These are phyloP conservation scores for Microcebus ravelobensis DNA, from an alignment of 2,113 vertebrate species.

Conservation along the genomic window DNA sequence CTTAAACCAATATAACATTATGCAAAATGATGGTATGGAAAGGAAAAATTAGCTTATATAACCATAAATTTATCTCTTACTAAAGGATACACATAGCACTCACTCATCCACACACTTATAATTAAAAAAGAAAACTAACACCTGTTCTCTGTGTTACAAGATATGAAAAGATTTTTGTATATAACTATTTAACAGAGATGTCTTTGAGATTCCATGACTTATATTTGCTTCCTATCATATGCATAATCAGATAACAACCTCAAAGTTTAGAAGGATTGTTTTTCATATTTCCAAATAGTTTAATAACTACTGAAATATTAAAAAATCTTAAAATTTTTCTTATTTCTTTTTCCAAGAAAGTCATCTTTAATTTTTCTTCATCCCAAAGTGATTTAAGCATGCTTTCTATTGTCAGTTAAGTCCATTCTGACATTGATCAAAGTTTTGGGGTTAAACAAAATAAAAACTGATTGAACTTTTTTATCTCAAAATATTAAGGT, in stretches of 20 bases:
- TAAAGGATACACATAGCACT: constrained; percentile 54
- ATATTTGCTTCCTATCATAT: constrained; percentile 16
- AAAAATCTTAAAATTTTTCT: constrained; percentile 36
- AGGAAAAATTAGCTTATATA: constrained; percentile 61
- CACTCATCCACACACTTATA: constrained; percentile 1
- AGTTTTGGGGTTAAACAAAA: constrained; percentile 54
- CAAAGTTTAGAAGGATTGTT: constrained; percentile 32
- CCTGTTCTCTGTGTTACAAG: constrained; percentile 5
- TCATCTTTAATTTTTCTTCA: constrained; percentile 39
- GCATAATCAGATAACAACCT: constrained; percentile 7
- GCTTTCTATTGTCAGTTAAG: constrained; percentile 37
- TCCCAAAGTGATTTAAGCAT: constrained; percentile 16
- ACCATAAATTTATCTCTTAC: constrained; percentile 50
- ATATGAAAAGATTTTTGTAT: constrained; percentile 41
- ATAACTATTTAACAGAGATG: constrained; percentile 19
- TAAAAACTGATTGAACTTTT: constrained; percentile 35
- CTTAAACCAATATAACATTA: constrained; percentile 58
- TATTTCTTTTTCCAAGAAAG: constrained; percentile 33
- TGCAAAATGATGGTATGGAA: constrained; percentile 49
- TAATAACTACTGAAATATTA: not conserved
- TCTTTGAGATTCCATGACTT: constrained; percentile 19
- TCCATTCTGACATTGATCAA: constrained; percentile 18
- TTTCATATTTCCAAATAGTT: constrained; percentile 22
- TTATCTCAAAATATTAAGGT: too few species aligned
- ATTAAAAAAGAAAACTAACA: not conserved